A percentile compares a stretch with the other conserved stretches of the same genome.
phyloP scores from a whole-genome alignment of 1,140 invertebrate species.

The Drosophila gunungcola region DNA sequence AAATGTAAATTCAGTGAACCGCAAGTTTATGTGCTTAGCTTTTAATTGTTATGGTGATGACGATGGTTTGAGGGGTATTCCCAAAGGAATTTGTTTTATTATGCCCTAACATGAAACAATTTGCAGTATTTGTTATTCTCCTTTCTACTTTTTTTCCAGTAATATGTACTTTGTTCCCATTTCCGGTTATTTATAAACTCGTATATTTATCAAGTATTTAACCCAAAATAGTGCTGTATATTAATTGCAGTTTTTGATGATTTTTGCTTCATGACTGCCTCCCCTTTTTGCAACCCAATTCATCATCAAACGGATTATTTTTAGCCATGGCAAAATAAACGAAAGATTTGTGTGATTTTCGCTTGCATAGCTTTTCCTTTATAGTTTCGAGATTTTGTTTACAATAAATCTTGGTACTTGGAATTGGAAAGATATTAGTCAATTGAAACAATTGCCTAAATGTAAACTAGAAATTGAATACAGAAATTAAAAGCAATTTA shows the following conservation, averaged over 20 bases:
- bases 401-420: constrained; percentile 21
- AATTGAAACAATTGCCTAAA: constrained; percentile 21
- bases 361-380: constrained; percentile 28
- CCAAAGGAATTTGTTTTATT: constrained; percentile 3
- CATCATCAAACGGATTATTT: constrained; percentile 50
- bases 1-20: constrained; percentile 10
- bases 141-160: background rate
- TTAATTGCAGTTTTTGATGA: constrained; percentile 39
- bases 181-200: constrained; percentile 13
- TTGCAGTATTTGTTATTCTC: background rate
- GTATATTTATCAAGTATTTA: constrained; percentile 24
- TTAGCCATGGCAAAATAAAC: constrained; percentile 37
- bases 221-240: constrained; percentile 17
- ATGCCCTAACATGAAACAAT: background rate
- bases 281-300: constrained; percentile 24
- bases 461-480: constrained; percentile 2
- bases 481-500: background rate
- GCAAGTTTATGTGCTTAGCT: constrained; percentile 12
- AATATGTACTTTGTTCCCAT: background rate
- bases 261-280: constrained; percentile 17
- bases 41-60: constrained; percentile 24
- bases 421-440: constrained; percentile 18
- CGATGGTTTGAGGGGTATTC: background rate
- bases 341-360: constrained; percentile 28
- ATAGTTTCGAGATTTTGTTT: constrained; percentile 32